phyloP scores from a whole-genome alignment of 2,113 vertebrate species.

The Mus musculus region GRCm39 chr1:76223001-76223500 shows the following conservation, averaged over 20 bases:
- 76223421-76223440: constrained; percentile 67
- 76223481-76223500: constrained; percentile 51
- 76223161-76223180: not conserved
- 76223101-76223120: not conserved
- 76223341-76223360: constrained; percentile 17
- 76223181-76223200: not conserved
- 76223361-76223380: not conserved
- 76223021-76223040: not conserved
- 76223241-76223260: constrained; percentile 20
- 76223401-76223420: constrained; percentile 70
- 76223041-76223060: not conserved
- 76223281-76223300: constrained; percentile 13
- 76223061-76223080: not conserved
- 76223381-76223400: constrained; percentile 40
- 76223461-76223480: constrained; percentile 71
- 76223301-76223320: not conserved
- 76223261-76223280: constrained; percentile 8
- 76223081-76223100: not conserved
- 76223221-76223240: not conserved
- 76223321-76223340: constrained; percentile 40
- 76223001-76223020: not conserved
- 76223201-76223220: not conserved
- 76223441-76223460: constrained; percentile 59
- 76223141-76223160: constrained; percentile 33
- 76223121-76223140: not conserved